Percentiles rank a stretch among this genome's conserved stretches.
These are phyloP conservation scores for Cotesia typhae DNA, from an alignment of 1,140 invertebrate genomes.

Conservation along the genomic window DNA sequence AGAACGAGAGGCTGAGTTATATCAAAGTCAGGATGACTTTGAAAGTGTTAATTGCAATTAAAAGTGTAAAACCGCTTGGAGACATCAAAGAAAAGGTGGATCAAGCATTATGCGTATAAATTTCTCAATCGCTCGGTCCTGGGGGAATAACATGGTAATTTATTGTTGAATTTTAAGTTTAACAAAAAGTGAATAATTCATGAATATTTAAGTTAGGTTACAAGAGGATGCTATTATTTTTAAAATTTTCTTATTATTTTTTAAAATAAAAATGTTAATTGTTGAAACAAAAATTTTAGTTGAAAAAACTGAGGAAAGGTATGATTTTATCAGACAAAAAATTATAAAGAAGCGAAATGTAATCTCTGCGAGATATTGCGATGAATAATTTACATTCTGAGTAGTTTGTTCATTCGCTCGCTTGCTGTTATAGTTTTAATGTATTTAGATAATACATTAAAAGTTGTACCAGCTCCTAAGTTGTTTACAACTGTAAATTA, in stretches of 20 bases:
- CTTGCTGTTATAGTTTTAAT: no score
- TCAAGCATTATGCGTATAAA: constrained; percentile 9
- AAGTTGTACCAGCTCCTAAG: no score
- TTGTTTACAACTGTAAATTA: no score
- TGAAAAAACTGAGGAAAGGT: constrained; percentile 6
- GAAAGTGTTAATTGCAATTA: constrained; percentile 45
- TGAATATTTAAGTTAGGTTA: constrained; percentile 32
- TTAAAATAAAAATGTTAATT: no score
- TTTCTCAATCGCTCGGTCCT: constrained; percentile 17
- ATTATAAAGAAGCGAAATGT: not conserved
- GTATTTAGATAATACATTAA: no score
- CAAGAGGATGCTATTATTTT: no score
- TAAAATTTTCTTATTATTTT: no score
- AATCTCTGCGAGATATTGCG: constrained; percentile 13
- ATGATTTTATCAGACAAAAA: not conserved
- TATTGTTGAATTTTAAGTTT: constrained; percentile 22
- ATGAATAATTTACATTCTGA: constrained; percentile 49
- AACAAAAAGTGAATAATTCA: not conserved
- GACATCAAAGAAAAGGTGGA: constrained; percentile 38
- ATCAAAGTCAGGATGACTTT: constrained; percentile 42
- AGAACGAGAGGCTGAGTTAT: constrained; percentile 17
- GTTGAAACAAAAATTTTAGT: constrained; percentile 32
- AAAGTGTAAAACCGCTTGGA: constrained; percentile 40
- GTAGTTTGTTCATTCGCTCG: constrained; percentile 45
- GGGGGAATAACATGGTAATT: constrained; percentile 12